Evolutionary conservation across 2,888 invertebrate species (phyloP).

Genomic region (Himalopsyche tibetana): DNA sequence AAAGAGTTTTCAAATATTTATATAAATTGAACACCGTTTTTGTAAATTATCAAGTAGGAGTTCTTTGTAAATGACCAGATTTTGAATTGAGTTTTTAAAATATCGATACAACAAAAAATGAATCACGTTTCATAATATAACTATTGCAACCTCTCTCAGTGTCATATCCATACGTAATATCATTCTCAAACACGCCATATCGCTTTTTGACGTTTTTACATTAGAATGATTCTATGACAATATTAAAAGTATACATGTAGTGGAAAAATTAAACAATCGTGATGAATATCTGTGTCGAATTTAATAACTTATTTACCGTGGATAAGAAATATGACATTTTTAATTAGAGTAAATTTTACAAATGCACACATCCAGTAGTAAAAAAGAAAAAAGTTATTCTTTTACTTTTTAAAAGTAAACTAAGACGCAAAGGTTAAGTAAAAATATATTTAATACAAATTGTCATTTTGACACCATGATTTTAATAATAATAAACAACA

Average conservation of each 20-base stretch:
- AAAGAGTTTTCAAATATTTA: too few species aligned
- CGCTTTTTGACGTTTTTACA: constrained; percentile 63
- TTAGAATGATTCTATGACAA: constrained; percentile 61
- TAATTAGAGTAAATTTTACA: constrained; percentile 45
- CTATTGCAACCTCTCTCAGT: not conserved
- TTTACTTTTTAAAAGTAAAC: constrained; percentile 45
- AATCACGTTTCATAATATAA: not conserved
- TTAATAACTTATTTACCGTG: not conserved
- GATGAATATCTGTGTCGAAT: constrained; percentile 41
- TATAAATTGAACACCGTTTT: too few species aligned
- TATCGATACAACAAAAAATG: not conserved
- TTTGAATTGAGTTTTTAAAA: too few species aligned
- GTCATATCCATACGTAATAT: constrained; percentile 60
- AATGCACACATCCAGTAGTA: constrained; percentile 37
- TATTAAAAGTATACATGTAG: constrained; percentile 61
- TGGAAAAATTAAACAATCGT: constrained; percentile 49
- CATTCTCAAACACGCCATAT: constrained; percentile 56
- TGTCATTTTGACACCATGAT: constrained; percentile 24
- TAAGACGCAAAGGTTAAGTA: not conserved
- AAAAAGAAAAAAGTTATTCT: constrained; percentile 38
- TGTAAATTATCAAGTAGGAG: too few species aligned
- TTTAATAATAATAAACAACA: not conserved
- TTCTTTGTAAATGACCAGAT: too few species aligned
- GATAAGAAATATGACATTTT: constrained; percentile 39
- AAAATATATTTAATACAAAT: constrained; percentile 38